These are phyloP conservation scores for Eudasyphora cyanicolor DNA, from an alignment of 2,888 invertebrate species.

Conservation along the genomic window DNA sequence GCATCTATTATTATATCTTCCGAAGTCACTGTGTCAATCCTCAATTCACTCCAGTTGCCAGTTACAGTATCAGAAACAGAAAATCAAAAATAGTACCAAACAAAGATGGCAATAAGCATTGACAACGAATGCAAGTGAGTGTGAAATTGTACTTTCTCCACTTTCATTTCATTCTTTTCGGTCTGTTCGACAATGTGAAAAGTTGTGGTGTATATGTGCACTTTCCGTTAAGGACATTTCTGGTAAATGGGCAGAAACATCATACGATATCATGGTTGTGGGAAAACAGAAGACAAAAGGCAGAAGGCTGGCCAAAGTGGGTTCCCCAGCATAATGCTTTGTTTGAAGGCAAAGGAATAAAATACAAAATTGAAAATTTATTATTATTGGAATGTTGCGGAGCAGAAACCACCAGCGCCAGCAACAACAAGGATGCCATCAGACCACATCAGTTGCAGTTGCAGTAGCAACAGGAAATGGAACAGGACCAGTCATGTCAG, in stretches of 20 bases:
- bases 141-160: conserved; percentile 58
- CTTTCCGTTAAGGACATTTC: background rate
- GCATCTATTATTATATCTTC: no score
- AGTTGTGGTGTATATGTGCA: background rate
- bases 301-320: no score
- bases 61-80: background rate
- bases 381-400: conserved; percentile 20
- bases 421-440: background rate
- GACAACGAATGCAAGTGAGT: conserved; percentile 63
- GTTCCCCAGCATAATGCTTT: no score
- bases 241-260: background rate
- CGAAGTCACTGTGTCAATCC: background rate
- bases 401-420: background rate
- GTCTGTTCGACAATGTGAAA: background rate
- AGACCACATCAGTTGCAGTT: background rate
- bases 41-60: background rate
- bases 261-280: no score
- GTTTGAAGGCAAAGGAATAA: background rate
- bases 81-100: background rate
- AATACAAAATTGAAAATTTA: conserved; percentile 10
- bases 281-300: background rate
- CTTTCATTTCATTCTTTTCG: conserved; percentile 28
- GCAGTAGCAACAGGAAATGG: background rate
- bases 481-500: background rate
- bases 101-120: conserved; percentile 57